phyloP scores from a whole-genome alignment of 92 coral and sea anemone species.

The Siderastrea radians region DNA sequence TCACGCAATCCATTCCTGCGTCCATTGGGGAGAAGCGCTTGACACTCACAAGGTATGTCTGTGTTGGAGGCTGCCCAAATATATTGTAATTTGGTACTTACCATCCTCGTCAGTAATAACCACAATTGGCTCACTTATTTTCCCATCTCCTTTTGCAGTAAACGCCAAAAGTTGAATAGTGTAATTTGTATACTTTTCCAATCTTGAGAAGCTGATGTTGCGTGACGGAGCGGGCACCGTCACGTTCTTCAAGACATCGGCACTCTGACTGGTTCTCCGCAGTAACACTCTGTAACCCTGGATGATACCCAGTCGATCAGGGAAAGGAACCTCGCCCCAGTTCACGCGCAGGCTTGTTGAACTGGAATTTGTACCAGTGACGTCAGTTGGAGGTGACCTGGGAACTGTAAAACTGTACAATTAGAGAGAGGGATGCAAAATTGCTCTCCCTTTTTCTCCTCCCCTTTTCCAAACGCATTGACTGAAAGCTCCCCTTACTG shows the following conservation, averaged over 20 bases:
- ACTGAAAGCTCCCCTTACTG: too few relatives aligned
- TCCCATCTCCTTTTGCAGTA: slow-evolving; percentile 23
- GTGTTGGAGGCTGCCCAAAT: background rate
- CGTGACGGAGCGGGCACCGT: background rate
- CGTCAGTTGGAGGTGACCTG: too few relatives aligned
- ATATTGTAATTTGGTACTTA: background rate
- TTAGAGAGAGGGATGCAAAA: slow-evolving; percentile 73
- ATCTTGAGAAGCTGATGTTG: slow-evolving; percentile 21
- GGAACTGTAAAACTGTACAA: slow-evolving; percentile 42
- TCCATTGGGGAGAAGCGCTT: too few relatives aligned
- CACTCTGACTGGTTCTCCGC: background rate
- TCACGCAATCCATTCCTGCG: too few relatives aligned
- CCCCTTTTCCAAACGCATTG: too few relatives aligned
- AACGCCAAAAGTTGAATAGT: slow-evolving; percentile 58
- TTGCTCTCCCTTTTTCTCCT: too few relatives aligned
- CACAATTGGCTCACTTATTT: background rate
- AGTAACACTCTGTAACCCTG: slow-evolving; percentile 67
- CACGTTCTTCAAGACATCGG: too few relatives aligned
- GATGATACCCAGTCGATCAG: slow-evolving; percentile 65
- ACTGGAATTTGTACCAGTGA: slow-evolving; percentile 58
- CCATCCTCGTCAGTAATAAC: slow-evolving; percentile 64
- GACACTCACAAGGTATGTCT: too few relatives aligned
- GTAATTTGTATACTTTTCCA: slow-evolving; percentile 66
- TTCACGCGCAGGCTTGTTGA: slow-evolving; percentile 76
- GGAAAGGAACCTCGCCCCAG: slow-evolving; percentile 81